Evolutionary conservation across 35 echinoderm and acorn worm genomes (phyloP), one percentile per base, ranked within the genome.

Genomic region (Ophioderma brevispina): DNA sequence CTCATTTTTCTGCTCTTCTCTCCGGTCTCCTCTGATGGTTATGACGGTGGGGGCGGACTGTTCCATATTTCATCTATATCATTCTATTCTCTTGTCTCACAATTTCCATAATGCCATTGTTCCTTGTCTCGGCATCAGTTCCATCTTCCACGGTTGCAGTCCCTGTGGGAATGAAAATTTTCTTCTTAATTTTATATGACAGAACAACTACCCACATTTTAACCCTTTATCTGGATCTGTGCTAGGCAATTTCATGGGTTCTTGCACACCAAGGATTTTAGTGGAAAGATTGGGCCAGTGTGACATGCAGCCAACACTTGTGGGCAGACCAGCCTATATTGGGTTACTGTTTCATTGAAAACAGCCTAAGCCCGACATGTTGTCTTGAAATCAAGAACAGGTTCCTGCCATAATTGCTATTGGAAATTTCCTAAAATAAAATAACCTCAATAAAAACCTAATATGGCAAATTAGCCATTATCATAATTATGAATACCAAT

Each of bases 61-160:
- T 81, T 87, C 92, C 92, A 93, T 19, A 93, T 81, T 79, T 93
- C 92, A 76, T 89, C 46, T 39, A 89, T 78, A 33, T 89, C 92
- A 89, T 81, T 49, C 92, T 77, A 78, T 93, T 93, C 32, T 93
- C 92, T 55, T 93, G 85, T 40, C 81, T 86, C 13, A 93, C 92
- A 18, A 79, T 75, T 59, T 89, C 36, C 13, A 93, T 80, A 1
- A 93, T 55, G 52, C 85, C 86, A 63, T 89, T 86, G 13, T 86
- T 32, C 25, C 46, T 37, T 64, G 37, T 19, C 36, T 52, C 63
- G 36, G 33, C 43, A 70, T 85, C 70, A 1, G 32, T 32, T 34
- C 35, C 83, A 35, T 52, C 52, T 17, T 35, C 43, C 35, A 35
- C 19, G 1, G 83, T 64, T 63, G 25, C 0, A 1, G 49, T 15